phyloP scores from a whole-genome alignment of 2,888 invertebrate species.

The Lasioglossum morio region DNA sequence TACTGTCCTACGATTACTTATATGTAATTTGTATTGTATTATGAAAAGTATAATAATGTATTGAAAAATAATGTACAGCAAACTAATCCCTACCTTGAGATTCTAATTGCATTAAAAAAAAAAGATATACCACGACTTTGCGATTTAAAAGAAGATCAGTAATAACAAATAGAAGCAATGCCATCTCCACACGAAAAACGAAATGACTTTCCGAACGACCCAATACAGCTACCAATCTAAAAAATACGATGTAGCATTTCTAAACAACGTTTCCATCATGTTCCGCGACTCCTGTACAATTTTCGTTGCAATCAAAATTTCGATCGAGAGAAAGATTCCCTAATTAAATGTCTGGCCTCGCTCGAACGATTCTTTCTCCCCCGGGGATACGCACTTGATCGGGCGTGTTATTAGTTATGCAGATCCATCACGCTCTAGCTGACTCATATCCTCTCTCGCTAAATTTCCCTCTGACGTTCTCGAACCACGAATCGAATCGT shows the following conservation, averaged over 20 bases:
- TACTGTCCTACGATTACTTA: too few species aligned
- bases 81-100: too few species aligned
- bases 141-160: too few species aligned
- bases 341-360: background rate
- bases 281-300: background rate
- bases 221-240: background rate
- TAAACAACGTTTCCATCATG: background rate
- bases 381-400: conserved; percentile 1
- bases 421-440: conserved; percentile 33
- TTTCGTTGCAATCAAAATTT: background rate
- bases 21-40: too few species aligned
- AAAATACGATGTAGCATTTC: background rate
- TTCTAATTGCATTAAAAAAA: too few species aligned
- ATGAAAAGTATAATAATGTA: too few species aligned
- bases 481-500: conserved; percentile 22
- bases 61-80: too few species aligned
- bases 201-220: too few species aligned
- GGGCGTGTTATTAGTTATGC: conserved; percentile 44
- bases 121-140: too few species aligned
- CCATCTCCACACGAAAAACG: too few species aligned
- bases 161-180: too few species aligned
- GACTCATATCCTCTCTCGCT: conserved; percentile 62
- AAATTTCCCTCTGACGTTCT: conserved; percentile 39
- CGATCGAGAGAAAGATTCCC: background rate
- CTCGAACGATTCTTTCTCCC: background rate